phyloP scores from a whole-genome alignment of 2,113 vertebrate species.

The Prochilodus magdalenae region DNA sequence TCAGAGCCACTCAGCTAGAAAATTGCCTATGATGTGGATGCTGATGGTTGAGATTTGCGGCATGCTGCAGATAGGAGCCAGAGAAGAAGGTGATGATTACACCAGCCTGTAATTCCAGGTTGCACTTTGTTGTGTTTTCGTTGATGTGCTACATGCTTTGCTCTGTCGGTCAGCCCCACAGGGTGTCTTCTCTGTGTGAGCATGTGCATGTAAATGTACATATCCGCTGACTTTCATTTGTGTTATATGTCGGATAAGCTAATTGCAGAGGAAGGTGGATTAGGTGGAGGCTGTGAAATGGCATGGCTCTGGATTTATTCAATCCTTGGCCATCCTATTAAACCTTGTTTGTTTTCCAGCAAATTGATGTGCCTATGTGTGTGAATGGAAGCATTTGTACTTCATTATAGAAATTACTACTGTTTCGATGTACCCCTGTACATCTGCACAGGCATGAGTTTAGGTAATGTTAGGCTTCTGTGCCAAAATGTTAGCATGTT shows the following conservation, averaged over 20 bases:
- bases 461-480: no score
- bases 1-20: conserved; percentile 80
- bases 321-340: no score
- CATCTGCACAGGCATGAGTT: conserved; percentile 30
- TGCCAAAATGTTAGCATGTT: no score
- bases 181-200: conserved; percentile 25
- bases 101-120: conserved; percentile 36
- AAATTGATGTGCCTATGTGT: no score
- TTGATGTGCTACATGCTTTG: conserved; percentile 16
- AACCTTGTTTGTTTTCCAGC: no score
- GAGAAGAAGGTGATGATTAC: conserved; percentile 36
- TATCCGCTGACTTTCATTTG: background rate
- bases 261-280: no score
- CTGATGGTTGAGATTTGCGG: conserved; percentile 51
- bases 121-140: conserved; percentile 39
- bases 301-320: no score
- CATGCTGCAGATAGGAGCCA: conserved; percentile 8
- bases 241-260: no score
- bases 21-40: conserved; percentile 78
- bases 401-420: background rate
- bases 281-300: no score
- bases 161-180: conserved; percentile 19
- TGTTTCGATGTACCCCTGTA: background rate
- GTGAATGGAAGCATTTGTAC: background rate
- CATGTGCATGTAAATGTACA: conserved; percentile 22